Evolutionary conservation across 2,888 invertebrate genomes (phyloP), one percentile per base, ranked within the genome.

Genomic region (Pandemis heparana): DNA sequence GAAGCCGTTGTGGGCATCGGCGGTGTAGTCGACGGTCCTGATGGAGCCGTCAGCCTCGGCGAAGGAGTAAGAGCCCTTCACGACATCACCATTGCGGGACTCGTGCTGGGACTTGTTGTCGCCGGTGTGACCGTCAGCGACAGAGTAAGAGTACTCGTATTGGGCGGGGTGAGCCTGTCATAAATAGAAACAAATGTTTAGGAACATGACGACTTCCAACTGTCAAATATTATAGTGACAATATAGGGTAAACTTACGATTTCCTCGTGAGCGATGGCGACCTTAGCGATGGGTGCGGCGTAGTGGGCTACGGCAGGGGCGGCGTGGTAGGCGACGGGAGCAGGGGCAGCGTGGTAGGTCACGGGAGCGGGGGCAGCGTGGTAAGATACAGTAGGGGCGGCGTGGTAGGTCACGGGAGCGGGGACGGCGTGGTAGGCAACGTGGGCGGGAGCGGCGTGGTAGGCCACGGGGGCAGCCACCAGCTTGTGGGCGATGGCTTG

Each of bases 121-220:
- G 51, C 89, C 89, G 76, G 90, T 90, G 79, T 88, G 87, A 53
- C 83, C 83, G 77, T 90, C 90, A 75, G 85, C 79, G 5, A 90
- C 90, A 71, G 87, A 88, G 78, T 90, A 89, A 76, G 83, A 87
- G 80, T 85, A 88, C 75, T 83, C 76, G 74, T 79, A 79, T 63
- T 76, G 75, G 5, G 56, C 56, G 53, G 79, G 79, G 74, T 79
- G 70, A 16, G 78, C 75, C 78, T 79, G 72, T 59, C 60, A 70
- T 10, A 39, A 63, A 70, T 10, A 39, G 6, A 32, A 16, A 41
- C 5, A 56, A 56, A 56, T 56, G 23, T 23, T 51, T 23, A 56
- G 23, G 12, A 12, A 23, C 10, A 12, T 5, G 18, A 56, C 10
- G 23, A 56, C 56, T 56, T 23, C 5, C 12, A 12, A 56, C 23